Base-by-base conservation (phyloP, 2,888 invertebrate genomes). In the Cephus sareptanus region DNA sequence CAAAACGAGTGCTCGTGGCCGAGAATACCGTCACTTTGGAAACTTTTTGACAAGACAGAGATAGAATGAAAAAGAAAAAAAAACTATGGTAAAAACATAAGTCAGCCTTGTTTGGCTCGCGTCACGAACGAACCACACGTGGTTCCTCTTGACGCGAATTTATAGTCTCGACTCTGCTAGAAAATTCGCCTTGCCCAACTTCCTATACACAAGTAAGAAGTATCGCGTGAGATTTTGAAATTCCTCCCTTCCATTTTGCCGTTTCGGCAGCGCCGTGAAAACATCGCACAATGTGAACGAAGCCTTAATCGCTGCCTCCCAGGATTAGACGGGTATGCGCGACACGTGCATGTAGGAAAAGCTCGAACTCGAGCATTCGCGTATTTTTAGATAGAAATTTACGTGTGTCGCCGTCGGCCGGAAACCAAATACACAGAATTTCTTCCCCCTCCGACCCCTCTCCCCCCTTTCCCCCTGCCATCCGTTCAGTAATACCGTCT, bases 391-490 rank as follows among this genome's bases (percentile, higher is more conserved):
- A 37, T 30, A 37, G 73, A 73, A 69, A 11, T 69, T 31, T 79
- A 76, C 74, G 79, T 74, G 56, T 76, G 79, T 79, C 76, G 76
- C 79, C 35, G 33, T 56, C 76, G 76, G 73, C 78, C 79, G 78
- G 76, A 75, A 77, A 76, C 77, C 76, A 69, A 82, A 83, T 82
- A 82, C 83, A 70, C 79, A 75, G 37, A 73, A 78, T 81, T 76
- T 80, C 79, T 78, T 76, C 79, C 77, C 75, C 79, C 79, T 78
- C 75, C 33, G 70, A 76, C 80, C 77, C 40, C 80, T 77, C 11
- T 0, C 35, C 74, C 79, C 79, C 79, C 78, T 34, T 9, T 9
- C 34, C 9, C 2, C 11, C 31, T 11, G 11, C 40, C 31, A 71
- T 33, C 11, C 31, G 30, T 71, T 71, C 71, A 71, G 71, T 40